These are phyloP conservation scores for Oncorhynchus gorbuscha DNA, from an alignment of 2,113 vertebrate species.

Conservation along the genomic window DNA sequence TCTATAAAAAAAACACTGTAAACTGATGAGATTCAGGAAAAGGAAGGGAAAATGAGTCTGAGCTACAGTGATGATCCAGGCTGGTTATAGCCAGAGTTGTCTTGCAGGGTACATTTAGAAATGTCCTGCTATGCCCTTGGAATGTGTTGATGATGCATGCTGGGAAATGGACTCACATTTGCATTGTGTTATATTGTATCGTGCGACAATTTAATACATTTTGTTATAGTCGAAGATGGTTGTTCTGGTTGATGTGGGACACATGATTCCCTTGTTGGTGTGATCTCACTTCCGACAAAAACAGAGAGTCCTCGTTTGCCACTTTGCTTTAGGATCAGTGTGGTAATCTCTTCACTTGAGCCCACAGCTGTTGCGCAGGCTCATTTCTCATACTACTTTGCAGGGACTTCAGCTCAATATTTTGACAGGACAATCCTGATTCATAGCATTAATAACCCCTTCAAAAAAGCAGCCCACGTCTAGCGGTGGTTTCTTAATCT, in stretches of 20 bases:
- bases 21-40: neutral
- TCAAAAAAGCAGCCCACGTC: constrained; percentile 2
- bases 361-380: constrained; percentile 3
- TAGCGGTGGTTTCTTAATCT: constrained; percentile 10
- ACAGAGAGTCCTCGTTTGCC: neutral
- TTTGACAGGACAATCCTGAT: constrained; percentile 11
- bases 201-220: neutral
- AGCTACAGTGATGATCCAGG: neutral
- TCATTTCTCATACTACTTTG: neutral
- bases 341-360: constrained; percentile 5
- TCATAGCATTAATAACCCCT: constrained; percentile 22
- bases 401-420: constrained; percentile 13
- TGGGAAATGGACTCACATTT: neutral
- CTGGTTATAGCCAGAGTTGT: neutral
- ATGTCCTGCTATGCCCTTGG: neutral
- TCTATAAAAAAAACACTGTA: constrained; percentile 8
- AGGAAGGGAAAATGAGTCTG: neutral
- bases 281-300: neutral
- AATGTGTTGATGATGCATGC: neutral
- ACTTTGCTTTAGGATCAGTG: neutral
- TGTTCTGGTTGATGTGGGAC: neutral
- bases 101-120: neutral
- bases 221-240: neutral
- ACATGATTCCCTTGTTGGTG: neutral
- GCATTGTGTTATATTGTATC: neutral